Base-by-base conservation (phyloP, 1,140 invertebrate genomes). In the Protaetia brevitarsis region DNA sequence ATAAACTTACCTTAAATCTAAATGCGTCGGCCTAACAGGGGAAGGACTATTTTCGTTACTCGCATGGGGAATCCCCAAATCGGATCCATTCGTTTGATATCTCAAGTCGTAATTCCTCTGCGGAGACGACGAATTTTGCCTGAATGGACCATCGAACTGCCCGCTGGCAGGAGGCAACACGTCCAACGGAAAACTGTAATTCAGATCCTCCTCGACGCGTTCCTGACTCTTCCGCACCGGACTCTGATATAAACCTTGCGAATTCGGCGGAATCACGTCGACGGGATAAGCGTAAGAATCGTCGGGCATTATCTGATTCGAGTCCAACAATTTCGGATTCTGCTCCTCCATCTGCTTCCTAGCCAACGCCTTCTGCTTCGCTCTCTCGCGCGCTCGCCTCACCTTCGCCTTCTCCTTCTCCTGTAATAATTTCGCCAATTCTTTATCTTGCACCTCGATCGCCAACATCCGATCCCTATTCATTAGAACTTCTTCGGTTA, bases 401-500 rank as follows among this genome's bases (percentile, higher is more conserved):
- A 84, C 83, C 74, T 88, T 88, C 5, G 86, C 85, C 68, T 86
- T 86, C 75, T 94, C 89, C 74, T 90, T 88, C 75, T 96, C 94
- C 77, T 97, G 94, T 36, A 97, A 81, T 76, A 96, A 86, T 73
- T 89, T 86, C 0, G 95, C 95, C 2, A 97, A 80, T 78, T 96
- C 92, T 56, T 92, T 87, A 78, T 97, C 95, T 77, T 96, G 94
- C 3, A 90, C 90, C 80, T 97, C 94, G 59, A 96, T 94, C 6
- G 93, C 92, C 66, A 89, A 76, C 69, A 91, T 84, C 73, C 88
- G 85, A 79, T 94, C 91, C 27, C 83, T 72, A 71, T 92, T 84
- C 23, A 87, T 75, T 71, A 87, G 81, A 19, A 84, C 82, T 68
- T 85, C 83, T 64, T 86, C 80, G 10, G 80, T 75, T 27, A 84